Evolutionary conservation across 2,113 vertebrate genomes (phyloP), one percentile per base, ranked within the genome.

Genomic region (Myotis brandtii): DNA sequence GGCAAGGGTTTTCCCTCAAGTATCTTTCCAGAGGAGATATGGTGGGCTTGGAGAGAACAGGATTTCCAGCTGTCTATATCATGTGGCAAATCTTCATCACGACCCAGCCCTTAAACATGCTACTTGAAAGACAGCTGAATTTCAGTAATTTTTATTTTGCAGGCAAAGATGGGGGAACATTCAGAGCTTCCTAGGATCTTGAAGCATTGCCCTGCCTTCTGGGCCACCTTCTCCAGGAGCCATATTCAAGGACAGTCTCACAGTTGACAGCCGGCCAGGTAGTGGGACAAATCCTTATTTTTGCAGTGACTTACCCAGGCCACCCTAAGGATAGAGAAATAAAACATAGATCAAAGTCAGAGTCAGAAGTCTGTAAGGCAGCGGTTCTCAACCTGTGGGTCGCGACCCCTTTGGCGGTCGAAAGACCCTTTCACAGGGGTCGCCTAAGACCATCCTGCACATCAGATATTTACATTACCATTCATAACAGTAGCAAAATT

Each of bases 91-190:
- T 21, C 34, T 34, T n/a, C 13, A 4, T 73, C 6, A 25, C 13
- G n/a, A 72, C n/a, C 72, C 50, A 92, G 20, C 9, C 46, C 21
- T 87, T 89, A 86, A 84, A 59, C 69, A 77, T 83, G 27, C 23
- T 54, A 54, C 67, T 86, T 66, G 54, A 86, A 62, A 62, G 75
- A 95, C 37, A 81, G 75, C 30, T 66, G 54, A 73, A 30, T 37
- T 56, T 66, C 17, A 75, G 32, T 56, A 56, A 92, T 64, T 66
- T 91, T 95, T 92, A 92, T 75, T 91, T 79, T 95, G 56, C 46
- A 81, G 56, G 75, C 25, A 77, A 50, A 30, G 54, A 73, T 76
- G 20, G 34, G 70, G 56, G 86, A 89, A 52, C 59, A 67, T 73
- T 66, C 66, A 37, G 66, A 81, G 12, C 12, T 80, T 80, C 50